Conservation (phyloP, 2,888 invertebrate species). For the Synergus laeviventris region DNA sequence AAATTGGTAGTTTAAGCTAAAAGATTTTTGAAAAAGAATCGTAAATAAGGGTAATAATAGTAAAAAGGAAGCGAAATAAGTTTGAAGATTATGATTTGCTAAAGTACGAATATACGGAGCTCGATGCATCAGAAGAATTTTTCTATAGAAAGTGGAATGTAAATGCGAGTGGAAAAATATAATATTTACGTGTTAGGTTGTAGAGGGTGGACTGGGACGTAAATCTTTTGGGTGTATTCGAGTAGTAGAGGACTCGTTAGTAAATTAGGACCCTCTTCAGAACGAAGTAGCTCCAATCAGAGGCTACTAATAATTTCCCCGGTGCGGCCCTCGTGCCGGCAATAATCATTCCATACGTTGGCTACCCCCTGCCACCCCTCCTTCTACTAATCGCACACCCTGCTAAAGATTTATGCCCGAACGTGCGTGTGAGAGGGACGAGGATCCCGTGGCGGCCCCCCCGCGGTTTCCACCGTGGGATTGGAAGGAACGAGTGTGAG, state of each 20-base stretch:
- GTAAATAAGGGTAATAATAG: neutral
- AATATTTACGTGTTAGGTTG: conserved; percentile 45
- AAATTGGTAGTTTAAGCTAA: neutral
- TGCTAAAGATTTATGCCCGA: conserved; percentile 73
- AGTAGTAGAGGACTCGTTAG: conserved; percentile 59
- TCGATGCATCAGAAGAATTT: neutral
- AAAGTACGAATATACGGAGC: conserved; percentile 7
- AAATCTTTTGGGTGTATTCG: conserved; percentile 58
- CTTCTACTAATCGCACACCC: conserved; percentile 72
- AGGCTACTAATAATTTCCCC: conserved; percentile 71
- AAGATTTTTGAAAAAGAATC: neutral
- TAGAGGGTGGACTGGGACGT: conserved; percentile 49
- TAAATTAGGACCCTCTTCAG: conserved; percentile 64
- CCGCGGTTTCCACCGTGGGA: conserved; percentile 74
- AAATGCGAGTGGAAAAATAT: conserved; percentile 17
- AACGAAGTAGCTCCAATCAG: conserved; percentile 69
- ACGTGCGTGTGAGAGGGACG: conserved; percentile 64
- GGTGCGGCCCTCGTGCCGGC: conserved; percentile 61
- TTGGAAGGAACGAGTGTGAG: conserved; percentile 58
- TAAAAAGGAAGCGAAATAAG: neutral
- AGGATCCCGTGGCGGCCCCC: conserved; percentile 71
- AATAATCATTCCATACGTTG: conserved; percentile 68
- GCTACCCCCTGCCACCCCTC: conserved; percentile 59
- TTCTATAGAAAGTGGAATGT: conserved; percentile 8
- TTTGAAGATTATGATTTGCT: conserved; percentile 9